phyloP scores from a whole-genome alignment of 1,140 invertebrate genomes.

The Idris sp. region DNA sequence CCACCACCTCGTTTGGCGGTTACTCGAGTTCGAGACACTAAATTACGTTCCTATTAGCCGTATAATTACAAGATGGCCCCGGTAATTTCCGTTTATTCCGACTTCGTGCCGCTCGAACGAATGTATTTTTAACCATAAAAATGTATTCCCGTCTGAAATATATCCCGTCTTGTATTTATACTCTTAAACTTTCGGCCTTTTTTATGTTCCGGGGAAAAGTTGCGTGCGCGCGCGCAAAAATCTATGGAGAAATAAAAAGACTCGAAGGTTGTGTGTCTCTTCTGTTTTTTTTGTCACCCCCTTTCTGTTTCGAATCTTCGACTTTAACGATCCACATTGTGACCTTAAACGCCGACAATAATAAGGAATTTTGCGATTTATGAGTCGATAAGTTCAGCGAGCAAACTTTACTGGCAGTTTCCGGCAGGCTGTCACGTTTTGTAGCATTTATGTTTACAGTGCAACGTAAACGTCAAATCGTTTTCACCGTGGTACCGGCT shows the following conservation, averaged over 20 bases:
- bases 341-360: constrained; percentile 63
- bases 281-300: constrained; percentile 35
- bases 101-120: constrained; percentile 69
- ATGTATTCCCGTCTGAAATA: constrained; percentile 61
- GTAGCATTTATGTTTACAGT: constrained; percentile 67
- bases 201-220: constrained; percentile 50
- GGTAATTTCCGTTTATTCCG: constrained; percentile 79
- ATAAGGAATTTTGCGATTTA: constrained; percentile 64
- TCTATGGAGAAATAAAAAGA: no score
- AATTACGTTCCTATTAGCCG: constrained; percentile 79
- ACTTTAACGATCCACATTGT: constrained; percentile 51
- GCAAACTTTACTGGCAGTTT: constrained; percentile 55
- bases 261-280: no score
- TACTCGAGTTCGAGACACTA: constrained; percentile 79
- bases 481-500: constrained; percentile 57
- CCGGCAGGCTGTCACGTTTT: constrained; percentile 44
- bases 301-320: constrained; percentile 44
- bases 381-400: constrained; percentile 63
- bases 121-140: constrained; percentile 66
- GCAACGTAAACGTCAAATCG: constrained; percentile 63
- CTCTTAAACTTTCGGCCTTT: constrained; percentile 56
- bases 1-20: constrained; percentile 69
- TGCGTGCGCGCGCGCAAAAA: constrained; percentile 28
- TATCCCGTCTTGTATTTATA: constrained; percentile 62
- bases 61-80: constrained; percentile 79